phyloP scores from a whole-genome alignment of 2,888 invertebrate species.

The Standfussiana lucernea region DNA sequence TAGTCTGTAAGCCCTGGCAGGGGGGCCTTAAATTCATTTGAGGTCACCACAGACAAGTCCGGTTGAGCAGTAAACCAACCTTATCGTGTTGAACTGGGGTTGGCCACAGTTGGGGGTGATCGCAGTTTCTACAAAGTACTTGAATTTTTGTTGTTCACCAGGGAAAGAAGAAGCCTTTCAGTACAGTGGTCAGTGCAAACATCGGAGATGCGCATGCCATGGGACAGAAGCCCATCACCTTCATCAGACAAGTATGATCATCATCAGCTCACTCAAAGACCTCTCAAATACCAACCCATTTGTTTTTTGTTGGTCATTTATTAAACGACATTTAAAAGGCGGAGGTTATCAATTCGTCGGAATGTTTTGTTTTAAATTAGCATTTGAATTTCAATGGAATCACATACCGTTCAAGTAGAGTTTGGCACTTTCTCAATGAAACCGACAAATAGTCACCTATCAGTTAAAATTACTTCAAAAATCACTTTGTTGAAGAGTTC shows the following conservation, averaged over 20 bases:
- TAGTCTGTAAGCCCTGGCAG: too few species aligned
- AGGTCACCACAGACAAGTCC: too few species aligned
- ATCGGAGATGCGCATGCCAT: constrained; percentile 99
- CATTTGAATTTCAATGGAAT: neutral
- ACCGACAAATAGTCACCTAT: neutral
- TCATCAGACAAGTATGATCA: constrained; percentile 95
- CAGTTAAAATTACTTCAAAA: neutral
- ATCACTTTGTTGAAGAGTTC: neutral
- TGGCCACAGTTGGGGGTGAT: too few species aligned
- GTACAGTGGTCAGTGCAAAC: constrained; percentile 97
- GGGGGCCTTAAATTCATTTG: too few species aligned
- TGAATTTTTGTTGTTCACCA: constrained; percentile 79
- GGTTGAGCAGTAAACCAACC: too few species aligned
- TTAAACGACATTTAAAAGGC: neutral
- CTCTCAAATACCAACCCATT: neutral
- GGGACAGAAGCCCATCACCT: constrained; percentile 98
- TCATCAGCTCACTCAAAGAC: neutral
- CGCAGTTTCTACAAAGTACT: neutral
- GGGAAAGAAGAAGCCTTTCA: constrained; percentile 97
- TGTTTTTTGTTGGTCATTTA: neutral
- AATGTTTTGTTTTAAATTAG: neutral
- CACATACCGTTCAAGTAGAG: neutral
- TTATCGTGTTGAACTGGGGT: too few species aligned
- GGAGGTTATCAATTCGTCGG: neutral
- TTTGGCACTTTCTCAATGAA: neutral